Percentiles rank a stretch among this genome's conserved stretches.
These are phyloP conservation scores for Dryoscopus gambensis DNA, from an alignment of 2,113 vertebrate species.

Conservation along the genomic window DNA sequence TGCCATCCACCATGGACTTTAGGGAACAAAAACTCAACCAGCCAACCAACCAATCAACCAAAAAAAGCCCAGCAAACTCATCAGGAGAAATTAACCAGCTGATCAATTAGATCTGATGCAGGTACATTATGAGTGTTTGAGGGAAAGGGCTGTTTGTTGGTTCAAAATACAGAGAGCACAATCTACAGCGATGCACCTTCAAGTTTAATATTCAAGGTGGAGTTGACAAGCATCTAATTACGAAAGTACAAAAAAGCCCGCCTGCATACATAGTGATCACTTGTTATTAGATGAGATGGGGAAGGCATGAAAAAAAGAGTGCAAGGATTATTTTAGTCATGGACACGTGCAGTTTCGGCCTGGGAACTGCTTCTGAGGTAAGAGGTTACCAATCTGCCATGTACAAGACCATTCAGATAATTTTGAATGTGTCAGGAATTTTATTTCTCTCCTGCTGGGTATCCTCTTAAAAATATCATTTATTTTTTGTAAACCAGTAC, in stretches of 20 bases:
- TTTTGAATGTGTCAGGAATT: neutral
- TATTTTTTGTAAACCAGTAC: neutral
- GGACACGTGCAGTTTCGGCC: neutral
- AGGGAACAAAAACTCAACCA: neutral
- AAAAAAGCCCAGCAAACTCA: neutral
- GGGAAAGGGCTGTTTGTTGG: neutral
- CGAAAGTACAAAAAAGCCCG: neutral
- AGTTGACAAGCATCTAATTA: neutral
- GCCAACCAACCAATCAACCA: neutral
- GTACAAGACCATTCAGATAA: neutral
- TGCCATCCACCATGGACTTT: neutral
- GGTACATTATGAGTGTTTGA: neutral
- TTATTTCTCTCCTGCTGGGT: neutral
- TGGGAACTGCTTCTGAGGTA: neutral
- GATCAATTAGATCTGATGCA: neutral
- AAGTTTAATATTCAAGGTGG: neutral
- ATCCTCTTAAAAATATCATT: neutral
- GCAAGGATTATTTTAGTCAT: neutral
- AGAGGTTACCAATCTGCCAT: neutral
- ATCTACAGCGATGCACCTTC: neutral
- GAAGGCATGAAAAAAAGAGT: neutral
- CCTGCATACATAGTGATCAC: fast-evolving
- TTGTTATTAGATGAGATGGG: neutral
- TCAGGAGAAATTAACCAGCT: neutral
- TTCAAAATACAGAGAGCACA: neutral